Base-by-base conservation (phyloP, 2,113 vertebrate genomes). In the Phrynosoma platyrhinos region DNA sequence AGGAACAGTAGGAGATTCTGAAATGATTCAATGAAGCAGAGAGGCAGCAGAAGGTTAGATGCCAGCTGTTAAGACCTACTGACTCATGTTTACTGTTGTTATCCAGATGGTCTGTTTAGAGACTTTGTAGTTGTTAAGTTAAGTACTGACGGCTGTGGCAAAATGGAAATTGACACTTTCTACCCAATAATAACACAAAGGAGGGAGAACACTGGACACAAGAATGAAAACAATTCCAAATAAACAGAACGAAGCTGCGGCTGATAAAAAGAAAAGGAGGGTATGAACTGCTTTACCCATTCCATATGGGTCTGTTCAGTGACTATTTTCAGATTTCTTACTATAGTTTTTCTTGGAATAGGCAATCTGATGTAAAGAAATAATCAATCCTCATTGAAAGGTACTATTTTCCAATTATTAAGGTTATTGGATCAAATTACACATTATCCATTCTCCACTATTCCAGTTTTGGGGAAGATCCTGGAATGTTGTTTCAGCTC, bases 81-180 rank as follows among this genome's bases (percentile, higher is more conserved):
- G 84, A 90, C 32, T 95, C 80, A 87, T 1, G 47, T 75, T 91
- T 47, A 55, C 64, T 69, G n/a, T 84, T 36, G 64, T 88, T 83
- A 79, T 84, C 53, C 89, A 93, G 88, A 87, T 92, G 86, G 83
- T 79, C 87, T 87, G 90, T 66, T 92, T 82, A 91, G 84, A 84
- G 40, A 52, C 77, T 82, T 87, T 77, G 12, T 36, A 71, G 27
- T 87, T 92, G 68, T 7, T 69, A 91, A 91, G 88, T 90, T 47
- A 58, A 87, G 83, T 23, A 62, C 3, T 1, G 64, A 75, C 84
- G 71, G 27, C 27, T 32, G 91, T 90, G 89, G 71, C 76, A 36
- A 32, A 85, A 93, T 89, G 84, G 89, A 85, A 92, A 66, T 52
- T 82, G 83, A 93, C 79, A 58, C 69, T 14, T 89, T 87, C 68